Base-by-base conservation (phyloP, 2,888 invertebrate species). In the Mesorhabditis belari region DNA sequence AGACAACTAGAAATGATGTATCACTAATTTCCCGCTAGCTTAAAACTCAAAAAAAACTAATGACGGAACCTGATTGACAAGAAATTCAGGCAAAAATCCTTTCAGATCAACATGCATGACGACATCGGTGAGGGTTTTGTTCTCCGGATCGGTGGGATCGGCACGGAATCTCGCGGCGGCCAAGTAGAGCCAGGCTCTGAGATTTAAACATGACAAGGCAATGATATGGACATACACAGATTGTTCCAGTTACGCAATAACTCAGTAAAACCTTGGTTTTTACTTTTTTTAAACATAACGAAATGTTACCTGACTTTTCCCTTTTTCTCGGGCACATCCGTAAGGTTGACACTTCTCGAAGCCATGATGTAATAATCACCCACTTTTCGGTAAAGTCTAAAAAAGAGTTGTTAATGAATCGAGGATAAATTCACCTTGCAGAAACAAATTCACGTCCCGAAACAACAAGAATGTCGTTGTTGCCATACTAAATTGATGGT, bases 401-500 rank as follows among this genome's bases (percentile, higher is more conserved):
- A 35, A 9, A 35, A 35, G n/a, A 35, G 12, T 35, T 35, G 12
- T 35, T n/a, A 35, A 1, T 35, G 1, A 9, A 9, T 17, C 12
- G n/a, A 35, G 44, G 12, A 17, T 35, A 9, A 17, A 9, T 9
- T n/a, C n/a, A 35, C 44, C 44, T 61, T 17, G 70, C 66, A 6
- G 71, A 68, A 19, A 75, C 70, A 52, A 71, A 74, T 58, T 76
- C 76, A 2, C 76, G 65, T 23, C 74, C 73, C 23, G 69, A 66
- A 6, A 75, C 74, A 27, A 74, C 65, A 35, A 76, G 44, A 2
- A 76, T 70, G 50, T 71, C 67, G 52, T 71, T 71, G 63, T 73
- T 75, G n/a, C 73, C 76, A 60, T 76, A 76, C 76, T 76, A 54
- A 58, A 73, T 61, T 12, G 19, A 2, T n/a, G n/a, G n/a, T n/a